A percentile compares a stretch with the other conserved stretches of the same genome.
Evolutionary conservation across 1,140 invertebrate genomes (phyloP).

Genomic region (Pinna nobilis): DNA sequence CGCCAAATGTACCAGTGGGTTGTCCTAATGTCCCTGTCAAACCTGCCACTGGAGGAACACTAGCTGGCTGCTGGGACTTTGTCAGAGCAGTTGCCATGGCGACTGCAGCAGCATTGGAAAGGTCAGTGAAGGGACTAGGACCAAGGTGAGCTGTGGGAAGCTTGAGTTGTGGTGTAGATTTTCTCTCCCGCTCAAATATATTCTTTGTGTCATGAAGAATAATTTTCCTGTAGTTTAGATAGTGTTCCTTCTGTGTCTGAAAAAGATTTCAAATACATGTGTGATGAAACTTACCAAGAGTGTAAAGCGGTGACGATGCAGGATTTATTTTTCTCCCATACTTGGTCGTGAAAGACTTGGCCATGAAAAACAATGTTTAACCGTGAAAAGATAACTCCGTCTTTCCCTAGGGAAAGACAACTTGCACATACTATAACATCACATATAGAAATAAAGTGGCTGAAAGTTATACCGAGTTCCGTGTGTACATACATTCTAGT

Average conservation of each 20-base stretch:
- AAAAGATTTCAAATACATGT: conserved; percentile 11
- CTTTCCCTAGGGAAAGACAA: too few relatives aligned
- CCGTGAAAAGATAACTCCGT: too few relatives aligned
- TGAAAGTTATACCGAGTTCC: too few relatives aligned
- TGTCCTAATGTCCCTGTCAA: not conserved
- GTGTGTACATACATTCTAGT: too few relatives aligned
- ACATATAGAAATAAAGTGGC: too few relatives aligned
- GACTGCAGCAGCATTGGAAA: conserved; percentile 75
- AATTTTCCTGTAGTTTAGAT: conserved; percentile 86
- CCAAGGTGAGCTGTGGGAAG: conserved; percentile 67
- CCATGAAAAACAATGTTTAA: too few relatives aligned
- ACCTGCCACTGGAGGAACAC: not conserved
- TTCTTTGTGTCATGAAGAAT: conserved; percentile 86
- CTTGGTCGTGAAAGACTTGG: too few relatives aligned
- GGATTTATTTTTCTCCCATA: too few relatives aligned
- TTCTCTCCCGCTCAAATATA: conserved; percentile 81
- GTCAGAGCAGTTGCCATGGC: conserved; percentile 8
- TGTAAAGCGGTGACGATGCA: too few relatives aligned
- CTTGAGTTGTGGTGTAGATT: conserved; percentile 58
- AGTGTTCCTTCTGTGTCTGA: conserved; percentile 87
- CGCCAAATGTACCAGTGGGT: not conserved
- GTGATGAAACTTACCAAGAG: not conserved
- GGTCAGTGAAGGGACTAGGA: conserved; percentile 79
- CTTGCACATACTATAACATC: too few relatives aligned
- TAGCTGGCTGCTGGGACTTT: not conserved